Evolutionary conservation across 2,797 vertebrate genomes (phyloP).

Genomic region (Gymnoscopelus microlampas): DNA sequence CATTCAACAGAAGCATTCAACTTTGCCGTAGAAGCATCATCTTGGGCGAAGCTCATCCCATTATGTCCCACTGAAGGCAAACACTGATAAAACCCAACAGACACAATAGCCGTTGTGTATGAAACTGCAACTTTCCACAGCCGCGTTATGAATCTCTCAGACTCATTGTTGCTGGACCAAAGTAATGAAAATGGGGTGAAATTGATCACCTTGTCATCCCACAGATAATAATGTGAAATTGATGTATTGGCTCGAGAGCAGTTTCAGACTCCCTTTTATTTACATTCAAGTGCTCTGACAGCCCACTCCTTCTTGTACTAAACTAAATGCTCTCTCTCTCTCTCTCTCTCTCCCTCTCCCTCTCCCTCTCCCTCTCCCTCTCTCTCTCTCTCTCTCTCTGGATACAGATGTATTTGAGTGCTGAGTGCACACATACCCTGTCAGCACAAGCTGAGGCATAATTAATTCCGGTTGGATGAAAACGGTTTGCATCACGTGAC

Average conservation of each 20-base stretch:
- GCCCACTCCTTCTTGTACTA: conserved; percentile 16
- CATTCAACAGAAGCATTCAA: too few species aligned
- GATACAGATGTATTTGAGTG: too few species aligned
- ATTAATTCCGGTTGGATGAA: too few species aligned
- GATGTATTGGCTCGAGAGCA: conserved; percentile 33
- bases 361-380: too few species aligned
- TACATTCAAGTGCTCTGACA: conserved; percentile 38
- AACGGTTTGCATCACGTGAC: too few species aligned
- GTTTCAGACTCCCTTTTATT: conserved; percentile 29
- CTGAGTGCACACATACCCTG: too few species aligned
- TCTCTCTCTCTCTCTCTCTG: too few species aligned
- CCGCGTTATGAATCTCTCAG: conserved; percentile 6
- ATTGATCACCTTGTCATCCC: conserved; percentile 32
- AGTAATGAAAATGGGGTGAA: conserved; percentile 27
- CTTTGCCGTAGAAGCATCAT: too few species aligned
- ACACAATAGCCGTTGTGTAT: not conserved
- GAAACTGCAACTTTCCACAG: not conserved
- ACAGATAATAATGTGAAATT: conserved; percentile 36
- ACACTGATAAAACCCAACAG: not conserved
- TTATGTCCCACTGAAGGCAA: not conserved
- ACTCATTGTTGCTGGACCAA: conserved; percentile 19
- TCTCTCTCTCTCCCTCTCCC: too few species aligned
- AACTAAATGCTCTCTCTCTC: not conserved
- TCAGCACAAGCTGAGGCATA: too few species aligned
- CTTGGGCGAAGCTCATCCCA: not conserved